Evolutionary conservation across 2,888 invertebrate genomes (phyloP).

Genomic region (Dione juno): DNA sequence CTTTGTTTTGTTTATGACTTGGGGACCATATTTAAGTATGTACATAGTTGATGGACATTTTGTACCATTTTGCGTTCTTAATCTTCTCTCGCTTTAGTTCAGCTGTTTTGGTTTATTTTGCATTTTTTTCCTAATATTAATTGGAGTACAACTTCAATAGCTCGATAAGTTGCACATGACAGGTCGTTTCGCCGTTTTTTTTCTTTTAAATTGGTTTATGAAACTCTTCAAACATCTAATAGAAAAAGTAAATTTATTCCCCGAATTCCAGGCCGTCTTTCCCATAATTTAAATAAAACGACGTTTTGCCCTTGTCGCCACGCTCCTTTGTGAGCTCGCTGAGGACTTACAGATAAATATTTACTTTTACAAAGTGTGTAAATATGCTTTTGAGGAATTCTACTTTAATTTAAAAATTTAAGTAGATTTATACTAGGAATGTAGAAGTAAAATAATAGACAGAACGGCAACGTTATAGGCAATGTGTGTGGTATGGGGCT

Average conservation of each 20-base stretch:
- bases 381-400: constrained; percentile 5
- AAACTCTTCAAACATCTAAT: constrained; percentile 2
- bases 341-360: constrained; percentile 11
- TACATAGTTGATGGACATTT: neutral
- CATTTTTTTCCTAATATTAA: too few species aligned
- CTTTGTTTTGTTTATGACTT: neutral
- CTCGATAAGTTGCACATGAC: neutral
- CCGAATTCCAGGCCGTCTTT: neutral
- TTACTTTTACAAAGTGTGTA: neutral
- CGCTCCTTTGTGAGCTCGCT: neutral
- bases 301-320: neutral
- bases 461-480: too few species aligned
- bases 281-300: constrained; percentile 6
- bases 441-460: too few species aligned
- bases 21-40: neutral
- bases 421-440: neutral
- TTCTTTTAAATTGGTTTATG: neutral
- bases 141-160: neutral
- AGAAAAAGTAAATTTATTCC: constrained; percentile 15
- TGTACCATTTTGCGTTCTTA: too few species aligned
- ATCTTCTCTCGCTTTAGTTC: too few species aligned
- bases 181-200: neutral
- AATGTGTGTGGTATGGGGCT: too few species aligned
- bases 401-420: constrained; percentile 16
- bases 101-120: neutral